Base-by-base conservation (phyloP, 2,797 vertebrate species). In the Dendrocincla tyrannina region DNA sequence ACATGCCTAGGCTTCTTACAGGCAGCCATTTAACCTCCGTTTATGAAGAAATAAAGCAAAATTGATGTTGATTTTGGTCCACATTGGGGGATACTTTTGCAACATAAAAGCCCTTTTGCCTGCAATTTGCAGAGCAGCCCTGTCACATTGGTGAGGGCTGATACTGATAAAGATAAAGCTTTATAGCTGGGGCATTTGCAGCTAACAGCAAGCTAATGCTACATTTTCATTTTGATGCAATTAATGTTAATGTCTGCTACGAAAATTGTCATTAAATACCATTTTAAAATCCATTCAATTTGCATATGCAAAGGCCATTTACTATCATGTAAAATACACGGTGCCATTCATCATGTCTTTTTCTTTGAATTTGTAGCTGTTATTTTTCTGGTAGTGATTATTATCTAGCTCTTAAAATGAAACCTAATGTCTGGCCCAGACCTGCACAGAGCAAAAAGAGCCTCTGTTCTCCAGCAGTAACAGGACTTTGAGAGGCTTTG, bases 271-370 rank as follows among this genome's bases (percentile, higher is more conserved):
- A 98, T 98, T 98, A 98, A 98, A 98, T 97, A 98, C 97, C 98
- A 98, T 98, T 98, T 98, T 98, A 98, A 98, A 98, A 98, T 98
- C 98, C 98, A 98, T 98, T 98, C 98, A 98, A 98, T 98, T 98
- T 98, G 98, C 98, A 98, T 98, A 98, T 96, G 97, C 97, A 97
- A 97, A 98, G 96, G 97, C 98, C 97, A 98, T 98, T 98, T 97
- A 93, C 97, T 94, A 97, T 98, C 97, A 95, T n/a, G 84, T 95
- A 91, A 95, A 96, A 98, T 98, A 91, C 25, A 82, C 56, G 4
- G 17, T 3, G 95, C 82, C 2, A 25, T 98, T 93, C 89, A 96
- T 98, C 98, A 98, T 16, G 68, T 80, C 96, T 91, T 64, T 85
- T 55, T 80, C 89, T 88, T 44, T 52, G 93, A 92, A 97, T 93